Conservation (phyloP, 2,113 vertebrate genomes). For the Gorsachius goisagi region DNA sequence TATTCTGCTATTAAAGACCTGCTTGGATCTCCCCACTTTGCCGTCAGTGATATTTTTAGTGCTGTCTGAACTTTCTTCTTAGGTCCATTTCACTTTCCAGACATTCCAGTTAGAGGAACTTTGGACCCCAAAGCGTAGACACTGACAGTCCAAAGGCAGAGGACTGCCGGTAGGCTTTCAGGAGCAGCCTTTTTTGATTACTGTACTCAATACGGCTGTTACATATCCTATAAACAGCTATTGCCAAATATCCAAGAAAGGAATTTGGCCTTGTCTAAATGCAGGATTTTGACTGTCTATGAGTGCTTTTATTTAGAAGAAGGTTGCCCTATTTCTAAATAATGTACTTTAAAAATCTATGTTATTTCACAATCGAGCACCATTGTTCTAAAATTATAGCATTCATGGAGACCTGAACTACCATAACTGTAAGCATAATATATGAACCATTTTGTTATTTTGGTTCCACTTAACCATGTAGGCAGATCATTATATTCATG, state of each 20-base stretch:
- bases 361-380: not conserved
- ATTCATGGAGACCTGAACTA: not conserved
- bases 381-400: constrained; percentile 4
- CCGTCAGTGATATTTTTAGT: not conserved
- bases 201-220: not conserved
- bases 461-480: constrained; percentile 19
- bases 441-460: constrained; percentile 29
- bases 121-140: not conserved
- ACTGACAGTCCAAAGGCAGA: not conserved
- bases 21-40: not conserved
- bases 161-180: not conserved
- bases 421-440: not conserved
- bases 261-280: not conserved
- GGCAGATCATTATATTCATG: not conserved
- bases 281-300: not conserved
- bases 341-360: not conserved
- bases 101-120: not conserved
- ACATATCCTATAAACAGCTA: not conserved
- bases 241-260: not conserved
- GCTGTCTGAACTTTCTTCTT: not conserved
- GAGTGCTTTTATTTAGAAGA: not conserved
- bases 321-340: not conserved
- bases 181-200: not conserved
- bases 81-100: not conserved
- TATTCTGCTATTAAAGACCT: not conserved